These are phyloP conservation scores for Sinosuthora webbiana DNA, from an alignment of 2,113 vertebrate species.

Conservation along the genomic window DNA sequence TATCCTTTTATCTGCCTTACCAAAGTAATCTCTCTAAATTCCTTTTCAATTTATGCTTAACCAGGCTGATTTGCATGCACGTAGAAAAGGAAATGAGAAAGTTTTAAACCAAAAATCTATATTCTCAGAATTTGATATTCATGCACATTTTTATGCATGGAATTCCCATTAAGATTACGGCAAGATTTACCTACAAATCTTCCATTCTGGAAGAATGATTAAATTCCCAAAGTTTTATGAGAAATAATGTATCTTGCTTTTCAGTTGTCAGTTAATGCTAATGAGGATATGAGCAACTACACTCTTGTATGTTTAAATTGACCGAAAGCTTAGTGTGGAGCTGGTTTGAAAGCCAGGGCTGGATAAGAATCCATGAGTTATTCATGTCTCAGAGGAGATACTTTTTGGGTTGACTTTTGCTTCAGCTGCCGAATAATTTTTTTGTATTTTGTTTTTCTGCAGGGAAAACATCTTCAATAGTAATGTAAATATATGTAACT, in stretches of 20 bases:
- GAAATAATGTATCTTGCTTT: background rate
- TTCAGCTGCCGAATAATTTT: background rate
- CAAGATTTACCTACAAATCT: slow-evolving; percentile 13
- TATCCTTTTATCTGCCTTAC: slow-evolving; percentile 22
- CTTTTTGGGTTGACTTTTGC: slow-evolving; percentile 18
- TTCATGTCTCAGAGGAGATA: slow-evolving; percentile 19
- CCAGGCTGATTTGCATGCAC: slow-evolving; percentile 3
- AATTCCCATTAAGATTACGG: slow-evolving; percentile 11
- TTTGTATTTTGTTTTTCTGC: background rate
- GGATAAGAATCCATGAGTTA: slow-evolving; percentile 25
- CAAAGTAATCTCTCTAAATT: slow-evolving; percentile 21
- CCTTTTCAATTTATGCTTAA: slow-evolving; percentile 18
- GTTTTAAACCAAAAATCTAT: background rate
- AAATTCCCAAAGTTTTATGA: slow-evolving; percentile 10
- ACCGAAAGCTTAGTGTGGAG: background rate
- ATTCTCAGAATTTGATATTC: slow-evolving; percentile 12
- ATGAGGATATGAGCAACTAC: background rate
- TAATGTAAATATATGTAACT: background rate
- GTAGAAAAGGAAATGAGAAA: slow-evolving; percentile 24
- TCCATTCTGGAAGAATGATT: background rate
- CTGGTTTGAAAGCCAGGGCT: background rate
- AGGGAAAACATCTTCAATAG: background rate
- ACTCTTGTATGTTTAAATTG: background rate
- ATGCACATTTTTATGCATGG: background rate
- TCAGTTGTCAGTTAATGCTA: background rate